Conservation (phyloP, 2,888 invertebrate species). For the Miltochrista miniata region DNA sequence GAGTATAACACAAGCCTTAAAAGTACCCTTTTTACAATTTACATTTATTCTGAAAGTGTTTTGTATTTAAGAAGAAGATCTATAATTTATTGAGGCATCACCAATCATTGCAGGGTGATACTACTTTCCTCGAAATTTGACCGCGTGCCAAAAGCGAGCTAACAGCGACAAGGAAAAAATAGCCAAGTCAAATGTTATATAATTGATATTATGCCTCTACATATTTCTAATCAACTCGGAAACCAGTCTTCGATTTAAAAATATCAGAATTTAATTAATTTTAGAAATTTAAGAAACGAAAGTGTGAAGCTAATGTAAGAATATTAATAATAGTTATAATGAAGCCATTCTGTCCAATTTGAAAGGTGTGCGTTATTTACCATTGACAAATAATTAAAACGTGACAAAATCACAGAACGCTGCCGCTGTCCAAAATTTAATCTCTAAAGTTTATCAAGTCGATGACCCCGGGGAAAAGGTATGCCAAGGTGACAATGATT, state of each 20-base stretch:
- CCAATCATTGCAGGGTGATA: slow-evolving; percentile 45
- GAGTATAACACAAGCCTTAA: slow-evolving; percentile 21
- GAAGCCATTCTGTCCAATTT: neutral
- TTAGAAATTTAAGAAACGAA: neutral
- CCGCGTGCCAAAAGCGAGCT: slow-evolving; percentile 65
- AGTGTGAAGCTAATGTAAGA: neutral
- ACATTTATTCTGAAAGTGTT: neutral
- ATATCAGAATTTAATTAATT: neutral
- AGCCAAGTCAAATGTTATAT: slow-evolving; percentile 71
- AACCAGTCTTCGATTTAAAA: slow-evolving; percentile 4
- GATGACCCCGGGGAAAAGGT: slow-evolving; percentile 67
- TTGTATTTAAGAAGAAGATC: slow-evolving; percentile 12
- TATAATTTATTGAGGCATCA: slow-evolving; percentile 29
- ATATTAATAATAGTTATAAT: neutral
- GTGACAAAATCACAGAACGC: slow-evolving; percentile 5
- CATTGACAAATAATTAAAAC: slow-evolving; percentile 6
- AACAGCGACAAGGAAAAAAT: slow-evolving; percentile 76
- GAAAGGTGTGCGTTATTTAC: neutral
- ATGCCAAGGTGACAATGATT: slow-evolving; percentile 68
- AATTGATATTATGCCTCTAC: slow-evolving; percentile 50
- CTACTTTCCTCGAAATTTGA: slow-evolving; percentile 62
- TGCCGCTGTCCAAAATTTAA: neutral
- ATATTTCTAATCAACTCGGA: slow-evolving; percentile 33
- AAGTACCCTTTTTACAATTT: slow-evolving; percentile 7
- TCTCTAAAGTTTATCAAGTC: slow-evolving; percentile 57